Conservation (phyloP, 2,113 vertebrate species). For the Chunga burmeisteri region DNA sequence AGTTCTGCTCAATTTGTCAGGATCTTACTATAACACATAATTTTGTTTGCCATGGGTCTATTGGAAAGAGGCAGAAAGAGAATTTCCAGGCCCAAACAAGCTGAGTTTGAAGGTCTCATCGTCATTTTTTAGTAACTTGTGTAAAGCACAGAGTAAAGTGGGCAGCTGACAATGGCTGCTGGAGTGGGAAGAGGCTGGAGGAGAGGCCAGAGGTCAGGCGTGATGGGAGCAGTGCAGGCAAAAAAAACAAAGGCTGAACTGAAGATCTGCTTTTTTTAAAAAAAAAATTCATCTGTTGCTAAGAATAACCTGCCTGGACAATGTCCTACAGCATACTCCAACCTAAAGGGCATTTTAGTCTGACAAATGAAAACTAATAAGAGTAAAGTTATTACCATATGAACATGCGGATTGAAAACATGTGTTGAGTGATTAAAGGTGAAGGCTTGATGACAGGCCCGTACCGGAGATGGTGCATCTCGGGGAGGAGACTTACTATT, state of each 20-base stretch:
- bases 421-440: slow-evolving; percentile 79
- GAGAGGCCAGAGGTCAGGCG: not conserved
- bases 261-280: not conserved
- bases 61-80: not conserved
- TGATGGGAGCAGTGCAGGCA: not conserved
- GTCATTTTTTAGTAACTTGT: not conserved
- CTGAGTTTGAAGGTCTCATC: not conserved
- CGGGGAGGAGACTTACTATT: not conserved
- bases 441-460: slow-evolving; percentile 67
- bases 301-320: slow-evolving; percentile 61
- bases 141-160: not conserved
- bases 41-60: accelerated
- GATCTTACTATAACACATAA: not conserved
- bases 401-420: slow-evolving; percentile 78
- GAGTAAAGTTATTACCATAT: slow-evolving; percentile 70
- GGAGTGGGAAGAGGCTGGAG: not conserved
- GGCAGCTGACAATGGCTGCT: not conserved
- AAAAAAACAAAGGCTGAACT: not conserved
- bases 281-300: slow-evolving; percentile 39
- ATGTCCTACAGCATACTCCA: slow-evolving; percentile 24
- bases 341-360: slow-evolving; percentile 47
- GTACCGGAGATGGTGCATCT: slow-evolving; percentile 5
- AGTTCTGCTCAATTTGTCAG: not conserved
- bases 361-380: slow-evolving; percentile 52
- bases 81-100: not conserved